phyloP scores from a whole-genome alignment of 2,113 vertebrate genomes.

The Formicarius rufipectus region DNA sequence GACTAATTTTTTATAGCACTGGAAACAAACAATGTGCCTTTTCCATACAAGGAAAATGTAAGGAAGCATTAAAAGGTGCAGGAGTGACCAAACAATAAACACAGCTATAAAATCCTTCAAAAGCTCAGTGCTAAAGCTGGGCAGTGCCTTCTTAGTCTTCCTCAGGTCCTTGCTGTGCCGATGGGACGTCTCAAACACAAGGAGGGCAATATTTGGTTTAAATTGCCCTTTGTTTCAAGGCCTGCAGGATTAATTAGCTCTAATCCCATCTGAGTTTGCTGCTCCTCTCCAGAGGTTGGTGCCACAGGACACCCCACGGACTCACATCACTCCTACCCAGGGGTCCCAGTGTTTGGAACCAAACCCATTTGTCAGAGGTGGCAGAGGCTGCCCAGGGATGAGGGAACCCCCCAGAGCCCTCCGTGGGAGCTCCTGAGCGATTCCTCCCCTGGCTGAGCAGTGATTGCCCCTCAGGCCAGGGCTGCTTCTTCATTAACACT shows the following conservation, averaged over 20 bases:
- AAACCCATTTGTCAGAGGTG: fast-evolving
- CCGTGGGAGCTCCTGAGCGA: background rate
- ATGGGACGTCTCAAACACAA: background rate
- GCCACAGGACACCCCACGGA: background rate
- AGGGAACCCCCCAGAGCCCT: fast-evolving
- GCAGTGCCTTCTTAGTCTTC: background rate
- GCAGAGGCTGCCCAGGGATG: too few species aligned
- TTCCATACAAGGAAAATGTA: fast-evolving
- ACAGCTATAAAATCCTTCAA: background rate
- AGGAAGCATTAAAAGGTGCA: background rate
- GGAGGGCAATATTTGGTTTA: background rate
- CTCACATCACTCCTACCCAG: background rate
- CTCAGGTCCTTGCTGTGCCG: background rate
- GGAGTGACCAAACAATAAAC: background rate
- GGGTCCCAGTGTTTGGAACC: fast-evolving
- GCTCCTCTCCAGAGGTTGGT: background rate
- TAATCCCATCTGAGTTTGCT: fast-evolving
- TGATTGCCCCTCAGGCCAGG: background rate
- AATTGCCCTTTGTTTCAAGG: background rate
- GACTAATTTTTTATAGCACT: background rate
- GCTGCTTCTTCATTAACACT: background rate
- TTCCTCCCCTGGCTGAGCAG: background rate
- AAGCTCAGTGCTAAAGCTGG: background rate
- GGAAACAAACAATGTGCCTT: background rate
- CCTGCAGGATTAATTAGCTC: background rate